These are phyloP conservation scores for Lagodon rhomboides DNA, from an alignment of 2,797 vertebrate genomes.

Conservation along the genomic window DNA sequence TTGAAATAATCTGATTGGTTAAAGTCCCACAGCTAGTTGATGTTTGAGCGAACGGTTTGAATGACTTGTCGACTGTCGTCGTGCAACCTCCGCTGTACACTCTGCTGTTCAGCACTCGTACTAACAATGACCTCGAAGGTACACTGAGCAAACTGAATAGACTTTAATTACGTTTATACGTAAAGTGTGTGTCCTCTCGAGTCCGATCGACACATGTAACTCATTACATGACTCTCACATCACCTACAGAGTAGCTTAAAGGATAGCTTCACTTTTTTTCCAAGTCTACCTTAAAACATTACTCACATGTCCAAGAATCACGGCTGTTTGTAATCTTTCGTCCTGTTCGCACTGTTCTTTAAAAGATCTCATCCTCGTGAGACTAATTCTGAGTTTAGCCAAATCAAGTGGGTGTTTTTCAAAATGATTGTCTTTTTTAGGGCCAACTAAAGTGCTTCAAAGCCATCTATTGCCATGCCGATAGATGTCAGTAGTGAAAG, in stretches of 20 bases:
- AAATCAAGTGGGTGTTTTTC: background rate
- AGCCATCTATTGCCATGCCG: too few relatives aligned
- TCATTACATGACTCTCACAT: slow-evolving; percentile 17
- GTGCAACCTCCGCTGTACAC: slow-evolving; percentile 69
- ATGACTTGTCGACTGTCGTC: background rate
- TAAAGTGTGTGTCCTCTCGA: slow-evolving; percentile 2
- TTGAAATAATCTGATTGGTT: background rate
- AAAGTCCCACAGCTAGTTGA: slow-evolving; percentile 32
- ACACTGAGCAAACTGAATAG: slow-evolving; percentile 68
- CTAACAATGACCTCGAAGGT: slow-evolving; percentile 70
- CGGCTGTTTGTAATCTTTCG: background rate
- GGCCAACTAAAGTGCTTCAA: too few relatives aligned
- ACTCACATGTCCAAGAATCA: background rate
- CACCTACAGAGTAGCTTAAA: slow-evolving; percentile 35
- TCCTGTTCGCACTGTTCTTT: background rate
- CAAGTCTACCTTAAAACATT: background rate
- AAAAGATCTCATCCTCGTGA: background rate
- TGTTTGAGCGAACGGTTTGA: slow-evolving; percentile 27
- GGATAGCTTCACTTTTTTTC: slow-evolving; percentile 28
- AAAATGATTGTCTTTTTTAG: background rate
- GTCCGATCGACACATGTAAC: background rate
- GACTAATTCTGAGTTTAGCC: background rate
- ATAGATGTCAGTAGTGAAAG: too few relatives aligned
- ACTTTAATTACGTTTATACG: background rate
- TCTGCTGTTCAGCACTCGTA: slow-evolving; percentile 51